phyloP scores from a whole-genome alignment of 1,140 invertebrate species.

The Cylas formicarius region DNA sequence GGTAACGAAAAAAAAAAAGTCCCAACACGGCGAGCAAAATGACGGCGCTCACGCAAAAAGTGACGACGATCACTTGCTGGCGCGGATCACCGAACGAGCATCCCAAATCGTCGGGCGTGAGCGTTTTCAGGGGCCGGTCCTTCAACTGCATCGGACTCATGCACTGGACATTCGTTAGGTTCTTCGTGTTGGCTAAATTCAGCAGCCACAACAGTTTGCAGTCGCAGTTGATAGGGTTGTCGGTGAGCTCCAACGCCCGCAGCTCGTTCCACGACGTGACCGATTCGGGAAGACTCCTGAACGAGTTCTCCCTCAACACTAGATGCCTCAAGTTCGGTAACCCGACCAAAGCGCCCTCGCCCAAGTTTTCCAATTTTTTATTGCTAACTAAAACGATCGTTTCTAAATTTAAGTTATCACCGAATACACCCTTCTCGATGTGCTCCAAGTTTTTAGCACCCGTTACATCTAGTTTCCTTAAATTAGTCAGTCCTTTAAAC shows the following conservation, averaged over 20 bases:
- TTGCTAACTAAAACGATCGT: constrained; percentile 68
- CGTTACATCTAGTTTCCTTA: constrained; percentile 68
- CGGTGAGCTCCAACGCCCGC: constrained; percentile 66
- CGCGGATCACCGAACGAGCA: constrained; percentile 68
- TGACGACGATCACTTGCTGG: constrained; percentile 71
- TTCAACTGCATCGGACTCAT: constrained; percentile 60
- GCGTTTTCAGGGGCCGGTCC: constrained; percentile 57
- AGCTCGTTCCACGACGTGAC: constrained; percentile 72
- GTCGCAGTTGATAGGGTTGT: constrained; percentile 76
- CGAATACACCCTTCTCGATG: constrained; percentile 68
- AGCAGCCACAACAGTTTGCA: constrained; percentile 74
- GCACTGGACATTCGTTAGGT: constrained; percentile 69
- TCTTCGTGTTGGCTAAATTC: constrained; percentile 64
- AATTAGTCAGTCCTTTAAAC: constrained; percentile 67
- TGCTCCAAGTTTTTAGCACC: constrained; percentile 62
- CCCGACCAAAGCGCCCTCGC: constrained; percentile 67
- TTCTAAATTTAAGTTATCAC: constrained; percentile 73
- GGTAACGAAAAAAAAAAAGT: constrained; percentile 68
- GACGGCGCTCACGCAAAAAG: constrained; percentile 60
- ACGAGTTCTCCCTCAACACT: constrained; percentile 69
- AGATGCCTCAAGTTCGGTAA: constrained; percentile 69
- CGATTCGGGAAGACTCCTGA: constrained; percentile 64
- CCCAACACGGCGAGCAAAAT: constrained; percentile 59
- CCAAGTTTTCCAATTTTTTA: constrained; percentile 60
- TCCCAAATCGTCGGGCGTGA: constrained; percentile 68